Base-by-base conservation (phyloP, 2,888 invertebrate species). In the Margaritifera margaritifera region DNA sequence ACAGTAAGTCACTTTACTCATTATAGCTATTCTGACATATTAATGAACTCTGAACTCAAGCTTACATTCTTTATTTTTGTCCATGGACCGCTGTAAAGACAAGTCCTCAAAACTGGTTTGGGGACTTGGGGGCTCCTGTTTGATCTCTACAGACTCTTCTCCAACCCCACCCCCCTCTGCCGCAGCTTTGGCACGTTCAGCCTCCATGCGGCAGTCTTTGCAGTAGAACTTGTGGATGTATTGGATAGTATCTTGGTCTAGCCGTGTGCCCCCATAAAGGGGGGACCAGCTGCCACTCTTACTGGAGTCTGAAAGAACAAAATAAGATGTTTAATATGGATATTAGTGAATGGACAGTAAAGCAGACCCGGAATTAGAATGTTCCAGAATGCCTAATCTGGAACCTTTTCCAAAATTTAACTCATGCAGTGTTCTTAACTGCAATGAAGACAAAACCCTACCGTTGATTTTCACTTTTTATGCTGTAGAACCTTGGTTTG, bases 51-150 rank as follows among this genome's bases (percentile, higher is more conserved):
- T 4, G 0, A 42, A 42, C 42, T 11, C 55, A 27, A 24, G 94
- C 96, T 95, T 91, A 98, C 98, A 97, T 94, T 98, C 97, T 93
- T 98, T 98, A 91, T 98, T 98, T 91, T 96, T 96, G 91, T 97
- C 96, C 94, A 98, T 95, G 89, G 95, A 94, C 85, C 95, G 94
- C 89, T 96, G 95, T 86, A 98, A 92, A 62, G 97, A 97, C 87
- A 96, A 95, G 89, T 96, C 96, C 92, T 98, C 98, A 87, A 98
- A 96, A 88, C 95, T 95, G 91, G 96, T 95, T 82, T 96, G 96
- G 86, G 96, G 84, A 59, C 58, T 59, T 64, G 64, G 24, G 62
- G 51, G 42, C 25, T n/a, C 62, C 65, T 31, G 63, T 71, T 69
- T 62, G 69, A 50, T 55, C 50, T 61, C 51, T 66, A 42, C 42